Base-by-base conservation (phyloP, 2,888 invertebrate species). In the Spisula subtruncata region DNA sequence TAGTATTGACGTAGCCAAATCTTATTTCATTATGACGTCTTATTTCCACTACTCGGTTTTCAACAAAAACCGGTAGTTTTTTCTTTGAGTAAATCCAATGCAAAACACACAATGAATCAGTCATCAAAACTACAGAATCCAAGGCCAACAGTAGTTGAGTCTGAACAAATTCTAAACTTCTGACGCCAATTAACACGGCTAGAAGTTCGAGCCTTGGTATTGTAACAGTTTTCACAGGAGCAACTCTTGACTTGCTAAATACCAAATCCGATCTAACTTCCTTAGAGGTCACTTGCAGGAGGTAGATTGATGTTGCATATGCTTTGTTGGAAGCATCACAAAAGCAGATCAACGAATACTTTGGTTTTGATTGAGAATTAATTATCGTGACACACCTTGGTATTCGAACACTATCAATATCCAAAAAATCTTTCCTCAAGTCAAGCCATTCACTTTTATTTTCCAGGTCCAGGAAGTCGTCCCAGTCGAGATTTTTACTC, bases 401-500 rank as follows among this genome's bases (percentile, higher is more conserved):
- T 5, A 79, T 54, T 20, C 10, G 18, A 25, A 2, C 12, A 0
- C n/a, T 32, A 2, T 5, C 10, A 14, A 85, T 5, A 0, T 25
- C 16, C 35, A 54, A 8, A 12, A 85, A 2, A 32, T 85, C 85
- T n/a, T 0, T 2, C 16, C 6, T 5, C 12, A 85, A 6, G 0
- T 14, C 0, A 8, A n/a, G n/a, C 85, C 79, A 85, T n/a, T 0
- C 0, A 29, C n/a, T 5, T 60, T 0, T 2, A 1, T 18, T 10
- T 1, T 86, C 60, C 6, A 41, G 41, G 8, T n/a, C 0, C 12
- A 86, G 35, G 0, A 20, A 25, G n/a, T 86, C 79, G 29, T 86
- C 89, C 83, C 86, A 89, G 51, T 83, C 86, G 2, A 83, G 0
- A 29, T 86, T 86, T 60, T 20, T 79, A 41, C 18, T 83, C 89